Conservation (phyloP, 92 coral and sea anemone genomes). For the Isaurus tuberculatus region DNA sequence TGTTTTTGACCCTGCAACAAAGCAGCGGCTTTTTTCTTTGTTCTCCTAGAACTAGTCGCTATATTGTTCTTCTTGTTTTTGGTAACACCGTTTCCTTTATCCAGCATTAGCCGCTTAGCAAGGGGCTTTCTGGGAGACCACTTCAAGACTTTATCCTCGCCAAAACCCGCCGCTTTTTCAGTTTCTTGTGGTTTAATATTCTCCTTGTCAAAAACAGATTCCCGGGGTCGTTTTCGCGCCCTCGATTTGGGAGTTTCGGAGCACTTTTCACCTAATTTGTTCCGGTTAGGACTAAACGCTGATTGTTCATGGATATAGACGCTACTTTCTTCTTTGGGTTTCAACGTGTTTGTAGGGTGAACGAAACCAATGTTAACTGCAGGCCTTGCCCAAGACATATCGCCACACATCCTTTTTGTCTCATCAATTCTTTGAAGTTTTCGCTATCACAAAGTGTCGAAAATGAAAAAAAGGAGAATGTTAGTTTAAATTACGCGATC, state of each 20-base stretch:
- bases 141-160: constrained; percentile 1
- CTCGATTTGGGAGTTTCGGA: constrained; percentile 71
- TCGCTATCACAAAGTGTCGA: neutral
- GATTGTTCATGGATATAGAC: neutral
- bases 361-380: constrained; percentile 45
- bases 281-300: neutral
- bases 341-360: neutral
- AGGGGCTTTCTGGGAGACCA: constrained; percentile 56
- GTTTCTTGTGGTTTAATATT: constrained; percentile 41
- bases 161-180: neutral
- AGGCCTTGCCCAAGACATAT: constrained; percentile 82
- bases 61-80: constrained; percentile 53
- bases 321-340: neutral
- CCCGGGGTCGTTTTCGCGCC: constrained; percentile 71
- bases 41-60: constrained; percentile 31
- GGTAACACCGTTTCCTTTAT: constrained; percentile 35
- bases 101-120: constrained; percentile 61
- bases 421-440: constrained; percentile 39
- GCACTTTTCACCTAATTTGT: neutral
- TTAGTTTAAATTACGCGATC: no score
- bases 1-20: constrained; percentile 79
- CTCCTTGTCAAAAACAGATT: constrained; percentile 74
- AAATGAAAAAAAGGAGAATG: no score
- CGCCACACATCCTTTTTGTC: constrained; percentile 67
- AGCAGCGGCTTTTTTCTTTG: constrained; percentile 56